Evolutionary conservation across 2,113 vertebrate genomes (phyloP), one percentile per base, ranked within the genome.

Genomic region (Salvelinus alpinus): DNA sequence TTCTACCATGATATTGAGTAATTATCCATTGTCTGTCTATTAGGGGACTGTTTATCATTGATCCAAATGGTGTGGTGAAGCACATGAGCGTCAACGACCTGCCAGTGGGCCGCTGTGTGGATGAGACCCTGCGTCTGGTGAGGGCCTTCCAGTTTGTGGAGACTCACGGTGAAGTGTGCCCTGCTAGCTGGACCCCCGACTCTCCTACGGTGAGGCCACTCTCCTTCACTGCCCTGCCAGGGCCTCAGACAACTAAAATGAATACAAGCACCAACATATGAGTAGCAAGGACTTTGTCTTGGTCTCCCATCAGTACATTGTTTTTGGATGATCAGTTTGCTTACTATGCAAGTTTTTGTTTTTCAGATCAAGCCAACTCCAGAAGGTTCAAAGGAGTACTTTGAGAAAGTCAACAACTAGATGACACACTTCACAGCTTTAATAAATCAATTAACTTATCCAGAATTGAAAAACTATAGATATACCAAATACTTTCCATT

Each of bases 81-180:
- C 97, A 99, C 82, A 88, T 97, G 82, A 98, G 97, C 4, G 20
- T 99, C 78, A 99, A 99, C 0, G 97, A 99, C 76, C 95, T 99
- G 71, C 96, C 97, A 0, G 97, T 99, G 8, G 97, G 97, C 7
- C 95, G 95, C 1, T 94, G 92, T 0, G 96, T 97, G 34, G 95
- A 98, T 2, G 97, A 99, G 91, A 97, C 96, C 0, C 93, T 99
- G 4, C 96, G 97, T 51, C 74, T 99, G 78, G 96, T 99, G 69
- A 99, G 93, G 81, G 98, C 96, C 0, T 99, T 99, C 93, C 97
- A 99, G 91, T 99, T 92, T 1, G 97, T 98, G 83, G 97, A 99
- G 86, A 93, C 92, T 0, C 98, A 99, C 0, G 97, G 98, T 0
- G 97, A 99, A 86, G 97, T 99, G 77, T 99, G 97, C 85, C 98